phyloP scores from a whole-genome alignment of 2,797 vertebrate species.

The Bucorvus abyssinicus region DNA sequence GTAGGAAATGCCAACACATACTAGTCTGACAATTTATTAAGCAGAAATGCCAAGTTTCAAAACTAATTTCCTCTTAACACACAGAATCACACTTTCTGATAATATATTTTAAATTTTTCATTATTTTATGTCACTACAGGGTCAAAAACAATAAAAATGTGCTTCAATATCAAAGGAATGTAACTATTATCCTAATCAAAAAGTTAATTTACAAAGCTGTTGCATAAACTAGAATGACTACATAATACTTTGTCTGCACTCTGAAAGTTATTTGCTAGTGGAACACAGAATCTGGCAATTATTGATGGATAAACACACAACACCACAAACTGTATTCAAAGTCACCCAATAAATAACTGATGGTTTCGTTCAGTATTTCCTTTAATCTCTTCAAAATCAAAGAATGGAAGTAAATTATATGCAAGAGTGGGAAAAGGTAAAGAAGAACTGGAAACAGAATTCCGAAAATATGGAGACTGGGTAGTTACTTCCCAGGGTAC shows the following conservation, averaged over 20 bases:
- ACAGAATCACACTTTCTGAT: not conserved
- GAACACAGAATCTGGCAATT: not conserved
- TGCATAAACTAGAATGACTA: not conserved
- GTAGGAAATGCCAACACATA: not conserved
- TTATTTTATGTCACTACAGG: not conserved
- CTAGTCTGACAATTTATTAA: not conserved
- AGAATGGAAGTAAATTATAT: not conserved
- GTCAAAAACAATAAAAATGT: not conserved
- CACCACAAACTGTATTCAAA: not conserved
- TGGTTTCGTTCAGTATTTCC: not conserved
- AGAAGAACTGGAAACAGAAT: not conserved
- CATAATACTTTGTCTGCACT: not conserved
- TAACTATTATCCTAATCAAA: not conserved
- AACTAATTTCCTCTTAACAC: not conserved
- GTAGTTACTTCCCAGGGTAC: not conserved
- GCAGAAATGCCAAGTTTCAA: not conserved
- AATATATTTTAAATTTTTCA: not conserved
- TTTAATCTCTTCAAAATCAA: not conserved
- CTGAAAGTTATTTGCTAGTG: not conserved
- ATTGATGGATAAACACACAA: not conserved
- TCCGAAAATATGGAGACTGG: not conserved
- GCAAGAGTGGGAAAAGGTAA: not conserved
- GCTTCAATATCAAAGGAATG: not conserved
- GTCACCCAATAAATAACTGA: not conserved
- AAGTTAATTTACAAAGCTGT: not conserved